phyloP scores from a whole-genome alignment of 2,888 invertebrate genomes.

The Volucella zonaria region DNA sequence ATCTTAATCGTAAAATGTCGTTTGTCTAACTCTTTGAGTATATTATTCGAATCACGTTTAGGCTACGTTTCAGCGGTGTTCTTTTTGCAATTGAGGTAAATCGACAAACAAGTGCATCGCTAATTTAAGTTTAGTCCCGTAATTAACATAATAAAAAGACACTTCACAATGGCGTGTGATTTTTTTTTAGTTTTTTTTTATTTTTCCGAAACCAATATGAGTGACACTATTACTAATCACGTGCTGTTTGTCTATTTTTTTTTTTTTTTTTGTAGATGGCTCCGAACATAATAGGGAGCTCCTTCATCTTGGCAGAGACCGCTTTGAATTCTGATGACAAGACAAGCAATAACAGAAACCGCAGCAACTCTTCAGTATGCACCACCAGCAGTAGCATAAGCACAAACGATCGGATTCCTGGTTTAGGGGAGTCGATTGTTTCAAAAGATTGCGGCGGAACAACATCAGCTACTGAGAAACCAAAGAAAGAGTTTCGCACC shows the following conservation, averaged over 20 bases:
- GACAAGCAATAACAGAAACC: conserved; percentile 77
- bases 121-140: conserved; percentile 50
- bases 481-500: conserved; percentile 83
- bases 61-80: conserved; percentile 33
- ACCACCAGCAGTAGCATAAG: conserved; percentile 47
- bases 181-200: not conserved
- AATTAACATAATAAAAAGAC: conserved; percentile 64
- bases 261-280: conserved; percentile 83
- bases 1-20: conserved; percentile 46
- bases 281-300: conserved; percentile 85
- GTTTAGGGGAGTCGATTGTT: conserved; percentile 72
- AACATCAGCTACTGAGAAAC: conserved; percentile 70
- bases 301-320: conserved; percentile 84
- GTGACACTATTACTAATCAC: conserved; percentile 32
- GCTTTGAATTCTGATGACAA: conserved; percentile 78
- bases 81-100: conserved; percentile 48
- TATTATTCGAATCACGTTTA: conserved; percentile 55
- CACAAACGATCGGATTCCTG: conserved; percentile 68
- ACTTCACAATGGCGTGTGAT: conserved; percentile 13
- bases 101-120: conserved; percentile 41
- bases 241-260: conserved; percentile 23
- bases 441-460: conserved; percentile 60
- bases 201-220: conserved; percentile 8
- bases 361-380: conserved; percentile 61
- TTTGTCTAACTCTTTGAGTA: conserved; percentile 4